Conservation (phyloP, 2,888 invertebrate genomes). For the Drosophila mimetica region DNA sequence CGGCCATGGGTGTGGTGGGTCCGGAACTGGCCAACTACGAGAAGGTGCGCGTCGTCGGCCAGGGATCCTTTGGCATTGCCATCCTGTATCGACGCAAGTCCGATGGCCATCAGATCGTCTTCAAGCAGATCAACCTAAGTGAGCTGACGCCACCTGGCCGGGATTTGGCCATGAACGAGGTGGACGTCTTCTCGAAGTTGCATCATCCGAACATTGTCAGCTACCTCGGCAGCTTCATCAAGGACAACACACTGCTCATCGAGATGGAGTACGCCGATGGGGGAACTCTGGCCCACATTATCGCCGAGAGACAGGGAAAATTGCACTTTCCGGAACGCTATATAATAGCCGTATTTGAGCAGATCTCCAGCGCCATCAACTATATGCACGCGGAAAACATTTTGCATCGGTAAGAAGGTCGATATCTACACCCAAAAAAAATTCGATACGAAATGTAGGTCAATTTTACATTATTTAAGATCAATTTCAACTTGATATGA, state of each 20-base stretch:
- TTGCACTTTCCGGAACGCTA: slow-evolving; percentile 87
- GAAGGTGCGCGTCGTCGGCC: slow-evolving; percentile 82
- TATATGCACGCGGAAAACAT: slow-evolving; percentile 90
- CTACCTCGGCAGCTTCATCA: slow-evolving; percentile 90
- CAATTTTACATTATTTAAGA: too few species aligned
- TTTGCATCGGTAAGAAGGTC: slow-evolving; percentile 85
- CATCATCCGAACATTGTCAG: slow-evolving; percentile 91
- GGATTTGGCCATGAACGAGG: slow-evolving; percentile 89
- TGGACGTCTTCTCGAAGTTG: slow-evolving; percentile 88
- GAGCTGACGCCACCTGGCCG: slow-evolving; percentile 88
- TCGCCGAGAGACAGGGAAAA: slow-evolving; percentile 85
- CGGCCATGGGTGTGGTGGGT: slow-evolving; percentile 62
- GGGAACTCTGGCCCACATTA: slow-evolving; percentile 88
- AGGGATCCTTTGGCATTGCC: slow-evolving; percentile 89
- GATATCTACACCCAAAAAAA: too few species aligned
- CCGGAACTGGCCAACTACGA: slow-evolving; percentile 82
- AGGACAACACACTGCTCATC: slow-evolving; percentile 89
- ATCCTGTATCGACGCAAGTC: slow-evolving; percentile 87
- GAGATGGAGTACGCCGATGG: slow-evolving; percentile 93
- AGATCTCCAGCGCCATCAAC: slow-evolving; percentile 88
- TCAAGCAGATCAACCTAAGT: slow-evolving; percentile 90
- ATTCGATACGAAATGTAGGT: too few species aligned
- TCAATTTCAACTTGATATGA: too few species aligned
- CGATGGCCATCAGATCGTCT: slow-evolving; percentile 88
- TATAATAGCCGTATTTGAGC: slow-evolving; percentile 87